phyloP scores from a whole-genome alignment of 1,140 invertebrate species.

The Nomia melanderi region DNA sequence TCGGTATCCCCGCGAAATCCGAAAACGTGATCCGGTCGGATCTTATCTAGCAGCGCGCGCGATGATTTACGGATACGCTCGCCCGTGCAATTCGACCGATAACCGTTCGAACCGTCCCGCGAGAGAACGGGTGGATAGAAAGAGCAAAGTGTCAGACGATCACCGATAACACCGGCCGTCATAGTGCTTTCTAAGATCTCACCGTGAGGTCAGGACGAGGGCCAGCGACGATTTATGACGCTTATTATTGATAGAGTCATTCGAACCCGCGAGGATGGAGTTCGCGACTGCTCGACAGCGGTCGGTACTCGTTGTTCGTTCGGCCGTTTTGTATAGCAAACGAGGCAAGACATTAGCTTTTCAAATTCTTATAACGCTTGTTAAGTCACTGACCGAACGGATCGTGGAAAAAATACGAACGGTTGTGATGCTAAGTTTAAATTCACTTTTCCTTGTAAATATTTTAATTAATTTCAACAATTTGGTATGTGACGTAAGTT shows the following conservation, averaged over 20 bases:
- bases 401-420: too few relatives aligned
- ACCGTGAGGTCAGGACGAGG: constrained; percentile 44
- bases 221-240: constrained; percentile 49
- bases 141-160: constrained; percentile 48
- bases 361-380: too few relatives aligned
- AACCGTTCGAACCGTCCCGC: constrained; percentile 18
- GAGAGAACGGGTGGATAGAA: constrained; percentile 15
- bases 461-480: too few relatives aligned
- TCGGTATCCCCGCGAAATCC: constrained; percentile 47
- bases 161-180: constrained; percentile 57
- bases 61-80: constrained; percentile 60
- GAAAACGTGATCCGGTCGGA: constrained; percentile 62
- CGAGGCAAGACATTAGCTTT: too few relatives aligned
- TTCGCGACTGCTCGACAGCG: background rate
- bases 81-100: constrained; percentile 43
- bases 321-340: too few relatives aligned
- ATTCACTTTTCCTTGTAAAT: too few relatives aligned
- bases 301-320: too few relatives aligned
- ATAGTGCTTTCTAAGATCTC: constrained; percentile 53
- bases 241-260: constrained; percentile 53
- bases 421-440: too few relatives aligned
- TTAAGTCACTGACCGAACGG: too few relatives aligned
- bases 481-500: too few relatives aligned
- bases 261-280: background rate
- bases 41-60: constrained; percentile 47